phyloP scores from a whole-genome alignment of 2,113 vertebrate species.

The Silurus meridionalis region DNA sequence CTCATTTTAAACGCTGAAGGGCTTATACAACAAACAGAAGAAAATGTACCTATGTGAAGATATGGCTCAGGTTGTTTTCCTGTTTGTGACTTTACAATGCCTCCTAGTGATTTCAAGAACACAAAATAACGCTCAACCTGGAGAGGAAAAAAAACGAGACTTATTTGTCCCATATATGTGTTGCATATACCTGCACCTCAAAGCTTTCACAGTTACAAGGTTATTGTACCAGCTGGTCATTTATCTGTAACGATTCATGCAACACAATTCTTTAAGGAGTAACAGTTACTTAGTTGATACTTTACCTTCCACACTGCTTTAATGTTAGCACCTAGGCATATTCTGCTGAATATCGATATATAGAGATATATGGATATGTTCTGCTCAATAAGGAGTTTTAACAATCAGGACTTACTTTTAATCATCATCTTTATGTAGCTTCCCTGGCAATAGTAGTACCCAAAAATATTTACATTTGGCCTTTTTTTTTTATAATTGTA shows the following conservation, averaged over 20 bases:
- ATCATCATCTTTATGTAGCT: conserved; percentile 38
- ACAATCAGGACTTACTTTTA: conserved; percentile 34
- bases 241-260: not conserved
- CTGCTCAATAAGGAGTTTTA: conserved; percentile 40
- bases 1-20: conserved; percentile 7
- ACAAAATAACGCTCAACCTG: not conserved
- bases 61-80: conserved; percentile 39
- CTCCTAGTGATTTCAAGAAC: conserved; percentile 26
- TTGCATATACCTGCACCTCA: conserved; percentile 12
- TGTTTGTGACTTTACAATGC: conserved; percentile 4
- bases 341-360: conserved; percentile 4
- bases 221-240: not conserved
- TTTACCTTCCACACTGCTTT: not conserved
- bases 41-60: conserved; percentile 10
- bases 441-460: conserved; percentile 35
- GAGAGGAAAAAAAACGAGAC: too few relatives aligned
- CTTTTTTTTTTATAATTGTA: conserved; percentile 4
- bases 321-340: not conserved
- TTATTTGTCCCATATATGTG: conserved; percentile 1
- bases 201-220: conserved; percentile 6
- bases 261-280: not conserved
- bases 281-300: not conserved
- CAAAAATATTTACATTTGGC: conserved; percentile 13
- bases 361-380: conserved; percentile 35
- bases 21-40: conserved; percentile 2